These are phyloP conservation scores for Epinotia ramella DNA, from an alignment of 2,888 invertebrate species.

Conservation along the genomic window DNA sequence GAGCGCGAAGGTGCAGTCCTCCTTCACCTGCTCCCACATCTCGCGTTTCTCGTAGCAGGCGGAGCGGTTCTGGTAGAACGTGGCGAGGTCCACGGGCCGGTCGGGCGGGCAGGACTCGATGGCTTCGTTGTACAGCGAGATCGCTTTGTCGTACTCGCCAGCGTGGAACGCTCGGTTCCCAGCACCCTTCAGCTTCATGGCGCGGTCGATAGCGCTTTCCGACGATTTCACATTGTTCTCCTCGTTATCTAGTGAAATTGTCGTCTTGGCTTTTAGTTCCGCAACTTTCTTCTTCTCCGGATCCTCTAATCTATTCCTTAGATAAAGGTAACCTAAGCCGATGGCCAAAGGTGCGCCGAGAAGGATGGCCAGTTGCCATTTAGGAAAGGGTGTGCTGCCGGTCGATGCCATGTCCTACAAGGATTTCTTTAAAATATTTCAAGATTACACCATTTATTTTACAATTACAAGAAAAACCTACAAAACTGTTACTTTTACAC, in stretches of 20 bases:
- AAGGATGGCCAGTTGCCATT: slow-evolving; percentile 94
- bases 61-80: slow-evolving; percentile 98
- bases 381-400: slow-evolving; percentile 87
- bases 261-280: slow-evolving; percentile 82
- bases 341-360: slow-evolving; percentile 93
- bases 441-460: slow-evolving; percentile 74
- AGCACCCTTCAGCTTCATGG: slow-evolving; percentile 92
- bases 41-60: slow-evolving; percentile 97
- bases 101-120: slow-evolving; percentile 94
- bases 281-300: slow-evolving; percentile 83
- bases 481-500: slow-evolving; percentile 59
- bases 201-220: slow-evolving; percentile 88
- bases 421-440: slow-evolving; percentile 59
- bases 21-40: slow-evolving; percentile 93
- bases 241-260: slow-evolving; percentile 86
- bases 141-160: slow-evolving; percentile 96
- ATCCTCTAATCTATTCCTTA: slow-evolving; percentile 85
- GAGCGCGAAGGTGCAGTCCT: slow-evolving; percentile 94
- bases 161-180: slow-evolving; percentile 95
- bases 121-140: slow-evolving; percentile 95
- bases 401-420: slow-evolving; percentile 76
- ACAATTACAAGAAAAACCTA: slow-evolving; percentile 61
- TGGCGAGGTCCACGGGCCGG: slow-evolving; percentile 91
- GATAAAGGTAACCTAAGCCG: slow-evolving; percentile 92
- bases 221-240: slow-evolving; percentile 75